Conservation (phyloP, 2,888 invertebrate genomes). For the Ischnura elegans region DNA sequence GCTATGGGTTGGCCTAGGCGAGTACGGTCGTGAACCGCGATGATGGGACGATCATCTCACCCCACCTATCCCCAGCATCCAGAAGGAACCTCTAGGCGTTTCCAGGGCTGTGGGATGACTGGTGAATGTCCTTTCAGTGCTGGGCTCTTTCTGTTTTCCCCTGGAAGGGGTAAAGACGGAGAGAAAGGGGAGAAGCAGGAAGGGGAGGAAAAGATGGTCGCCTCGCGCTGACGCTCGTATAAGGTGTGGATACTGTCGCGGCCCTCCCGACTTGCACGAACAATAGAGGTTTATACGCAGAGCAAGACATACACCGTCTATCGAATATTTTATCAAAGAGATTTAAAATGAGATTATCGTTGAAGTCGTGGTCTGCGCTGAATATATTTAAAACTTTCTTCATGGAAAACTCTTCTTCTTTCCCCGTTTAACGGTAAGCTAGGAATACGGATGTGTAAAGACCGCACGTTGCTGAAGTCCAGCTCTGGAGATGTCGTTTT, state of each 20-base stretch:
- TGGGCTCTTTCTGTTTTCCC: background rate
- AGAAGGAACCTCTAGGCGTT: background rate
- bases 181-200: background rate
- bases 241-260: background rate
- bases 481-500: background rate
- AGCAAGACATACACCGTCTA: too few relatives aligned
- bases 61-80: background rate
- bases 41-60: background rate
- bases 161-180: background rate
- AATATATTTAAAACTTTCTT: background rate
- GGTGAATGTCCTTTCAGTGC: background rate
- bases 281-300: too few relatives aligned
- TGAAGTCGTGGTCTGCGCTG: background rate
- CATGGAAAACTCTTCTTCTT: too few relatives aligned
- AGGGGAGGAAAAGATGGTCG: background rate
- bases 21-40: background rate
- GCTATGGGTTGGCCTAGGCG: background rate
- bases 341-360: too few relatives aligned
- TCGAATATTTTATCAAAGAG: too few relatives aligned
- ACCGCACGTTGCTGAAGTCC: background rate
- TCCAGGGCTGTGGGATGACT: background rate
- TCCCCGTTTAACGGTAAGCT: background rate
- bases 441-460: background rate
- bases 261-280: too few relatives aligned
- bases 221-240: background rate